Evolutionary conservation across 1,140 invertebrate genomes (phyloP).

Genomic region (Eufriesea mexicana): DNA sequence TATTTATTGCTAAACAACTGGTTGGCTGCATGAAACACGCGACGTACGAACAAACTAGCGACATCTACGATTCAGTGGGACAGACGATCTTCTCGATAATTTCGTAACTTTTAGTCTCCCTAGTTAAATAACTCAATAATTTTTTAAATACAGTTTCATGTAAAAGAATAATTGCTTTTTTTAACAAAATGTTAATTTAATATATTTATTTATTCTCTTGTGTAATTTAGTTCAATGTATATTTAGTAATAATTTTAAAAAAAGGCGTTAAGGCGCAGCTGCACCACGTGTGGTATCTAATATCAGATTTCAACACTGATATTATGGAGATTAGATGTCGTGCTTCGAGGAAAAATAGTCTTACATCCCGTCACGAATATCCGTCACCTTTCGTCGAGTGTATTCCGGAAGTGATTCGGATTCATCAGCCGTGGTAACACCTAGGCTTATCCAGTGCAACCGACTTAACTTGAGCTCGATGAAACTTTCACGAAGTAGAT

Average conservation of each 20-base stretch:
- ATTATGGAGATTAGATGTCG: background rate
- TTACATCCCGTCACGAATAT: background rate
- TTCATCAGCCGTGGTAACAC: slow-evolving; percentile 65
- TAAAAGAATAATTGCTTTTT: too few species aligned
- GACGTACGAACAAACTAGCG: slow-evolving; percentile 77
- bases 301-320: too few species aligned
- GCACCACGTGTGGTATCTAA: too few species aligned
- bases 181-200: too few species aligned
- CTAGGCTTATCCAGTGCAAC: slow-evolving; percentile 56
- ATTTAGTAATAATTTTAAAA: too few species aligned
- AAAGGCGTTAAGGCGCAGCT: too few species aligned
- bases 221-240: too few species aligned
- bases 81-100: slow-evolving; percentile 75
- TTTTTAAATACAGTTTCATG: too few species aligned
- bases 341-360: background rate
- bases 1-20: slow-evolving; percentile 76
- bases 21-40: slow-evolving; percentile 83
- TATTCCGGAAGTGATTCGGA: slow-evolving; percentile 35
- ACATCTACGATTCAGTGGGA: slow-evolving; percentile 72
- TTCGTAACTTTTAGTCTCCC: too few species aligned
- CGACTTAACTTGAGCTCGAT: slow-evolving; percentile 61
- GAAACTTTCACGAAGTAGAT: slow-evolving; percentile 64
- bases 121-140: too few species aligned
- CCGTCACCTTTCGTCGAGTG: slow-evolving; percentile 15
- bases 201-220: too few species aligned